Conservation (phyloP, 2,113 vertebrate species). For the Ammodytes dubius region DNA sequence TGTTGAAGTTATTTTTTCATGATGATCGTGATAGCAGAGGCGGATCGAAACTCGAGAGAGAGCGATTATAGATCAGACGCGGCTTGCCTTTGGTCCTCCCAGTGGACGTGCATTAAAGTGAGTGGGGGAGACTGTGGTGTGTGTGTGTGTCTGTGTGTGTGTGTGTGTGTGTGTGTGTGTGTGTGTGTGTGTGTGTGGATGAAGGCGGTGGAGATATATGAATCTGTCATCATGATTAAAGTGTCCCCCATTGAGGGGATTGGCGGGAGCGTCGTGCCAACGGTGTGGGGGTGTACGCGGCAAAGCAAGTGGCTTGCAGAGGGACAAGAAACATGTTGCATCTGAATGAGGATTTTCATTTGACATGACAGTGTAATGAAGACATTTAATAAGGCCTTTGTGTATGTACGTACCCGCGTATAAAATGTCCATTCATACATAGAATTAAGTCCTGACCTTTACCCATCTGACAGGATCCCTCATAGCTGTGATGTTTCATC, state of each 20-base stretch:
- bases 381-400: conserved; percentile 48
- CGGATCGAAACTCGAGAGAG: conserved; percentile 31
- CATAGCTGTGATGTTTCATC: conserved; percentile 1
- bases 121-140: background rate
- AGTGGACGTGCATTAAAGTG: conserved; percentile 49
- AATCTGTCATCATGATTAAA: conserved; percentile 69
- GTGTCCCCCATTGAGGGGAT: conserved; percentile 52
- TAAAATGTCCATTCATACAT: too few species aligned
- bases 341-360: conserved; percentile 76
- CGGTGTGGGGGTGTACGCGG: conserved; percentile 1
- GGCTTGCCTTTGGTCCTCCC: conserved; percentile 54
- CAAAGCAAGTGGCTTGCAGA: conserved; percentile 11
- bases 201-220: conserved; percentile 42
- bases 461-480: conserved; percentile 33
- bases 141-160: too few species aligned
- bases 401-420: conserved; percentile 11
- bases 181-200: background rate
- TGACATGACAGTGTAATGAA: conserved; percentile 57
- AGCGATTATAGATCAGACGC: conserved; percentile 62
- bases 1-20: conserved; percentile 59
- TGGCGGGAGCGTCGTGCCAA: conserved; percentile 35
- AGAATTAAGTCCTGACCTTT: background rate
- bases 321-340: conserved; percentile 53
- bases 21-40: conserved; percentile 55
- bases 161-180: background rate